phyloP scores from a whole-genome alignment of 2,113 vertebrate species.

The Numenius arquata region DNA sequence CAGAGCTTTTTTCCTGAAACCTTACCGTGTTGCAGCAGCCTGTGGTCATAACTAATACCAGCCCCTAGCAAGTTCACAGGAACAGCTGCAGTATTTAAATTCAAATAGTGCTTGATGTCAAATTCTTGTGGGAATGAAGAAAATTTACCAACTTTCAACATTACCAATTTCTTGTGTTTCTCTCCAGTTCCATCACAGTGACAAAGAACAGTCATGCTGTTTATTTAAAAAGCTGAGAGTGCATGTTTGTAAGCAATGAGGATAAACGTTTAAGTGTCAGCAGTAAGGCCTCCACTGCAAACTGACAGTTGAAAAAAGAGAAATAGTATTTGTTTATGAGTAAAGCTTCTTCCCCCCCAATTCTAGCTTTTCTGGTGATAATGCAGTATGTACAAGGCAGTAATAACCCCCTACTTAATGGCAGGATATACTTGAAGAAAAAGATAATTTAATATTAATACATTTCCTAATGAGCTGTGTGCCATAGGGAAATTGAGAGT shows the following conservation, averaged over 20 bases:
- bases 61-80: not conserved
- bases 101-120: not conserved
- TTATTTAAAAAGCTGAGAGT: not conserved
- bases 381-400: not conserved
- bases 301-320: not conserved
- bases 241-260: not conserved
- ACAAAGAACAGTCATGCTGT: not conserved
- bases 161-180: not conserved
- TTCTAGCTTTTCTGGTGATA: constrained; percentile 6
- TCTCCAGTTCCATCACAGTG: not conserved
- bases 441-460: constrained; percentile 52
- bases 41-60: not conserved
- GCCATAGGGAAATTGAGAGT: constrained; percentile 2
- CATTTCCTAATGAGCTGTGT: not conserved
- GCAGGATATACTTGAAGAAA: constrained; percentile 36
- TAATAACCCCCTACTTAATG: constrained; percentile 24
- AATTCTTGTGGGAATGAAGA: not conserved
- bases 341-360: not conserved
- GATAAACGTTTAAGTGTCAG: not conserved
- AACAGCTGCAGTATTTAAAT: not conserved
- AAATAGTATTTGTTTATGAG: not conserved
- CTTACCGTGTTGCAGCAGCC: not conserved
- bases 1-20: not conserved
- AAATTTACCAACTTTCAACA: not conserved
- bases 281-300: not conserved